phyloP scores from a whole-genome alignment of 2,888 invertebrate species.

The Drosophila greeni region DNA sequence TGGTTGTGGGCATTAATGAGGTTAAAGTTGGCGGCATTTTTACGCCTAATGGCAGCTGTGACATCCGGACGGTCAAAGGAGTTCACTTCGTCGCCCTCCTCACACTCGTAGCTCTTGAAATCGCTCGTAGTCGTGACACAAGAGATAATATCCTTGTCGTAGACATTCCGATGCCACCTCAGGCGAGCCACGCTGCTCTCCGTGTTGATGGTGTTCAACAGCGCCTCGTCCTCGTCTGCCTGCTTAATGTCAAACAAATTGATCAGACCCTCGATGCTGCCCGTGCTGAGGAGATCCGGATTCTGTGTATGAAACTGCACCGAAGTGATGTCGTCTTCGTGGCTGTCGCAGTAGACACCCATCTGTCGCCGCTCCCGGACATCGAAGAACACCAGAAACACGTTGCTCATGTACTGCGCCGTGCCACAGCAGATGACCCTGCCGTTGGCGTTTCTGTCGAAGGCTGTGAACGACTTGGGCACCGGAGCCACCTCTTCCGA shows the following conservation, averaged over 20 bases:
- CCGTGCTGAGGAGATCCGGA: slow-evolving; percentile 84
- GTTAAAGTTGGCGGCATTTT: slow-evolving; percentile 82
- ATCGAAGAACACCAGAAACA: slow-evolving; percentile 91
- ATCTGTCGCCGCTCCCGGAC: slow-evolving; percentile 82
- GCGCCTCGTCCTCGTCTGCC: slow-evolving; percentile 87
- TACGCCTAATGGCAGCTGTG: slow-evolving; percentile 81
- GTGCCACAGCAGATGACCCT: slow-evolving; percentile 87
- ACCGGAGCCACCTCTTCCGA: slow-evolving; percentile 55
- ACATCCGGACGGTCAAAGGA: slow-evolving; percentile 81
- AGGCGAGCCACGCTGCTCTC: slow-evolving; percentile 86
- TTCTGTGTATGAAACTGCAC: slow-evolving; percentile 86
- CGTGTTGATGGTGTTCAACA: slow-evolving; percentile 87
- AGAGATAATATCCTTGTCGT: slow-evolving; percentile 80
- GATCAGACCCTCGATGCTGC: slow-evolving; percentile 90
- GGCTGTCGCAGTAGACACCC: slow-evolving; percentile 91
- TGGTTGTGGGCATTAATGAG: slow-evolving; percentile 83
- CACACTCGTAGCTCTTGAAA: slow-evolving; percentile 84
- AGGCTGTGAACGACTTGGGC: slow-evolving; percentile 83
- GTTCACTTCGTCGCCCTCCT: slow-evolving; percentile 82
- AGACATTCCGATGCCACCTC: slow-evolving; percentile 79
- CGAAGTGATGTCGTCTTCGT: slow-evolving; percentile 88
- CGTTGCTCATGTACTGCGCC: slow-evolving; percentile 84
- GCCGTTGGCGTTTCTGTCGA: slow-evolving; percentile 87
- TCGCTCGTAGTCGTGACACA: slow-evolving; percentile 87
- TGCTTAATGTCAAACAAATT: slow-evolving; percentile 90